phyloP scores from a whole-genome alignment of 2,797 vertebrate species.

The Gymnodraco acuticeps region DNA sequence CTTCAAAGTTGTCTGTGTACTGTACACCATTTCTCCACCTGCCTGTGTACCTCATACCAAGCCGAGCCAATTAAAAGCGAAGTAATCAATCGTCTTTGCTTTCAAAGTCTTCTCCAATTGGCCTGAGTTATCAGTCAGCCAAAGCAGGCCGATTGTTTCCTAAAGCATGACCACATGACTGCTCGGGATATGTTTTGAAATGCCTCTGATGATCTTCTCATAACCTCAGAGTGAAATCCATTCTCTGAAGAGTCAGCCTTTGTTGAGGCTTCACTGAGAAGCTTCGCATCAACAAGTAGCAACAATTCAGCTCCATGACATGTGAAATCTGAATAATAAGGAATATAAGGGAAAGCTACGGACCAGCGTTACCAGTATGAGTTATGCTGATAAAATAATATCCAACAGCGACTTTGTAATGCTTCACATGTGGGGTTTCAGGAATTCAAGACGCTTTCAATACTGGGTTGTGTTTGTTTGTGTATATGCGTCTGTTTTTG shows the following conservation, averaged over 20 bases:
- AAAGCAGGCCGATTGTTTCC: conserved; percentile 29
- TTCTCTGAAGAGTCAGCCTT: conserved; percentile 50
- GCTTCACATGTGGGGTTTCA: conserved; percentile 40
- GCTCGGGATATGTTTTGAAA: conserved; percentile 41
- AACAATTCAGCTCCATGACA: conserved; percentile 38
- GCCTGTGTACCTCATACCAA: conserved; percentile 13
- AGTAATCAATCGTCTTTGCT: conserved; percentile 50
- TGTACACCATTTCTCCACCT: conserved; percentile 9
- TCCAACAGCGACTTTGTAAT: conserved; percentile 41
- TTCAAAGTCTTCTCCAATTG: conserved; percentile 47
- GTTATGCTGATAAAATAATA: conserved; percentile 50
- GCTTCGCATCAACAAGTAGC: conserved; percentile 44
- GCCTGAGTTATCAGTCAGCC: conserved; percentile 38
- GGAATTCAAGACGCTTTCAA: conserved; percentile 31
- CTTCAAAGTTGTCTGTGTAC: conserved; percentile 11
- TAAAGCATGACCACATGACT: conserved; percentile 54
- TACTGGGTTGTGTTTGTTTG: conserved; percentile 21
- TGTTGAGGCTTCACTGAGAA: conserved; percentile 48
- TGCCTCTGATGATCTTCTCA: conserved; percentile 62
- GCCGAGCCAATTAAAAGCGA: conserved; percentile 22
- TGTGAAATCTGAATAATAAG: conserved; percentile 51
- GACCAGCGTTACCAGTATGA: conserved; percentile 33
- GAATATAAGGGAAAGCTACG: conserved; percentile 20
- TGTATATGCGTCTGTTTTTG: not conserved
- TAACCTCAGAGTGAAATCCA: conserved; percentile 54